Evolutionary conservation across 2,113 vertebrate genomes (phyloP).

Genomic region (Rostratula benghalensis): DNA sequence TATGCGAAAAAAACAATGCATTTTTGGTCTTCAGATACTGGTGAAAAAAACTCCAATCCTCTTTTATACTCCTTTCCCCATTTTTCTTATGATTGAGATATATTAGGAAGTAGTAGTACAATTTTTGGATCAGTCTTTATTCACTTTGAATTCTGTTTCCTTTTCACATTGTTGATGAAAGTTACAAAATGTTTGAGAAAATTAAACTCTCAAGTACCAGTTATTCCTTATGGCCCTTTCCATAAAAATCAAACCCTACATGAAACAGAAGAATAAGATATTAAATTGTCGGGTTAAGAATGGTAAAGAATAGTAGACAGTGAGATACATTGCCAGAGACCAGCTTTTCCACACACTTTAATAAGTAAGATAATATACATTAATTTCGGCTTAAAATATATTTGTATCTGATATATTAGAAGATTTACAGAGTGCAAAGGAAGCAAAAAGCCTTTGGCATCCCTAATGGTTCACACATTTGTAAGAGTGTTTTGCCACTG

Average conservation of each 20-base stretch:
- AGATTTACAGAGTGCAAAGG: background rate
- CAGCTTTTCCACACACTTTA: background rate
- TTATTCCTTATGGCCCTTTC: background rate
- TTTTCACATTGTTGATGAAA: background rate
- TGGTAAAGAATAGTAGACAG: background rate
- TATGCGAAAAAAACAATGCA: slow-evolving; percentile 6
- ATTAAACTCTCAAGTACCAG: background rate
- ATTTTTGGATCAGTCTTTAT: background rate
- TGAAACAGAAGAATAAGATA: background rate
- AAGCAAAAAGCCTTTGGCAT: background rate
- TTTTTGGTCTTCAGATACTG: background rate
- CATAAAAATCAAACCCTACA: background rate
- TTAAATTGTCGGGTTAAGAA: background rate
- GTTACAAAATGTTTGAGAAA: background rate
- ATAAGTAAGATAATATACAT: background rate
- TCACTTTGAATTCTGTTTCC: background rate
- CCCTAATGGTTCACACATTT: background rate
- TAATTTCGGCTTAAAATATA: background rate
- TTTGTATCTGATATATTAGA: background rate
- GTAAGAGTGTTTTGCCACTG: background rate
- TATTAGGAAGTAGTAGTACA: background rate
- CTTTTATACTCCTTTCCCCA: background rate
- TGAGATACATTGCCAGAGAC: background rate
- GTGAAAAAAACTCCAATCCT: background rate
- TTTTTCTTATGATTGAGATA: background rate